Evolutionary conservation across 2,113 vertebrate species (phyloP), one percentile per base, ranked within the genome.

Genomic region (Rallus limicola): DNA sequence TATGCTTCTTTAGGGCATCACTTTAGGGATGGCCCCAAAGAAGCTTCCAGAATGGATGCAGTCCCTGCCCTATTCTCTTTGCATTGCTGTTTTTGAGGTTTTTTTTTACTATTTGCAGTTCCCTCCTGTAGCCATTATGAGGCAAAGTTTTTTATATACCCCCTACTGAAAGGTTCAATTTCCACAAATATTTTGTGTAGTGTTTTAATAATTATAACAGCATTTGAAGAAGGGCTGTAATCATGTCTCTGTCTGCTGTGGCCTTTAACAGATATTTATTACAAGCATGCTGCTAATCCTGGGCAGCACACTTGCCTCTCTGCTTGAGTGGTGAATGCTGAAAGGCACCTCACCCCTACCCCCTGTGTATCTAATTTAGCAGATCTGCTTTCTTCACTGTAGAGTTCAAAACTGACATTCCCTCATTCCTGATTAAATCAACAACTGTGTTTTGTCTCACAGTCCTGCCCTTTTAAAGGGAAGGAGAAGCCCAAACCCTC

Each of bases 321-420:
- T 90, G 7, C 36, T 82, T 52, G 31, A 88, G 18, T 48, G 15
- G 28, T n/a, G 33, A 77, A 42, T 59, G 38, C 59, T 56, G 31
- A 74, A 90, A 76, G 62, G 40, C 71, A 60, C 25, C 63, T 95
- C 86, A 34, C 20, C 48, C 52, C 16, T 11, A 4, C 4, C 58
- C 16, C 52, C 33, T 78, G 55, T 15, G 3, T 11, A 40, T 38
- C 46, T 40, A 55, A 68, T 81, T 79, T 79, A 85, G 52, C 63
- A 80, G 63, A 63, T 70, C 56, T 88, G n/a, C 44, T 89, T 81
- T 34, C 50, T 67, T 89, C 44, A n/a, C 68, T 65, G 42, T 31
- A 55, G 64, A 83, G 78, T 56, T 97, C 69, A 90, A 82, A 92
- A 44, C 63, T 65, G 76, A 34, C 36, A 48, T 89, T 95, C 75